Evolutionary conservation across 2,113 vertebrate species (phyloP).

Genomic region (Scortum barcoo): DNA sequence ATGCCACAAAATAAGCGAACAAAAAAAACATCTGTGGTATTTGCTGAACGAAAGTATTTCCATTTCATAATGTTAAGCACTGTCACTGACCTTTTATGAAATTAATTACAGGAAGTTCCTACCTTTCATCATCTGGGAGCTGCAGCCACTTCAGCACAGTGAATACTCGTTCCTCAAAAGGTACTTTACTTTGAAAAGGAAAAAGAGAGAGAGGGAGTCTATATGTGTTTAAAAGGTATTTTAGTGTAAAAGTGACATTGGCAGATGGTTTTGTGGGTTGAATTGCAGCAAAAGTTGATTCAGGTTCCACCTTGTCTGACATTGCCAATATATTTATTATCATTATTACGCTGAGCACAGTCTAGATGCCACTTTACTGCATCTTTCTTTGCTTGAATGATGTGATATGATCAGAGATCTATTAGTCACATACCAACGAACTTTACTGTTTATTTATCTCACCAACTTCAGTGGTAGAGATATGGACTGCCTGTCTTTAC

Average conservation of each 20-base stretch:
- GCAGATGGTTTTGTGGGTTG: neutral
- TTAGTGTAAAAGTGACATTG: neutral
- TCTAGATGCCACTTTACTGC: too few relatives aligned
- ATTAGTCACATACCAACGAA: too few relatives aligned
- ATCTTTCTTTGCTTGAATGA: too few relatives aligned
- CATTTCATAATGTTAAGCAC: neutral
- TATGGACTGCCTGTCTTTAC: too few relatives aligned
- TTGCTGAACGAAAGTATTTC: neutral
- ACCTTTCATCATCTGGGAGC: conserved; percentile 79
- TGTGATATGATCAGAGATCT: too few relatives aligned
- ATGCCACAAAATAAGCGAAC: too few relatives aligned
- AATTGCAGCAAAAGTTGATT: too few relatives aligned
- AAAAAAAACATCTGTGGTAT: neutral
- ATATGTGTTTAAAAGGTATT: neutral
- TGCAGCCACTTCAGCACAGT: conserved; percentile 83
- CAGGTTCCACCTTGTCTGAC: too few relatives aligned
- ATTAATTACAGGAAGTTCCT: neutral
- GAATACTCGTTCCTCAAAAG: conserved; percentile 82
- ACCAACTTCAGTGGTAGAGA: too few relatives aligned
- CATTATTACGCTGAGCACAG: too few relatives aligned
- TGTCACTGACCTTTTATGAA: neutral
- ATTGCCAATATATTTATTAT: too few relatives aligned
- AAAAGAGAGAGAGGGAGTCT: neutral
- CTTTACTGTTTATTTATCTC: too few relatives aligned
- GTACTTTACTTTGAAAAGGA: conserved; percentile 69